These are phyloP conservation scores for Caenorhabditis sp. DNA, from an alignment of 2,888 invertebrate genomes.

Conservation along the genomic window DNA sequence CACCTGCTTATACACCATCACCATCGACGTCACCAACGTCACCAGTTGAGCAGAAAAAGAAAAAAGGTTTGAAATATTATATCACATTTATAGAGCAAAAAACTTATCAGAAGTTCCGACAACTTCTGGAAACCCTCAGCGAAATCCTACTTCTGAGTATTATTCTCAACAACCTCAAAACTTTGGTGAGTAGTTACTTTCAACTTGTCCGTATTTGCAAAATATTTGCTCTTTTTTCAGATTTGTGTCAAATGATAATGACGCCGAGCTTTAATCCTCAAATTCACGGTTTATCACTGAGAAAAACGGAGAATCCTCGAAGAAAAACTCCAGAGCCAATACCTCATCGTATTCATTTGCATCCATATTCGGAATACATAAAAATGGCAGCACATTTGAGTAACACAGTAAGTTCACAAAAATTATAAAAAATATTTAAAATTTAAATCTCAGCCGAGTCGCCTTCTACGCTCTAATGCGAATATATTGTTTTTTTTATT, in stretches of 20 bases:
- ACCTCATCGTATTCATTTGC: neutral
- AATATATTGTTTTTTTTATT: too few relatives aligned
- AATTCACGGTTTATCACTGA: neutral
- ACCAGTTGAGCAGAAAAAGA: neutral
- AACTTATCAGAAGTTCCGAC: neutral
- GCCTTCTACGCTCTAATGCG: too few relatives aligned
- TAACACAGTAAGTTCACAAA: neutral
- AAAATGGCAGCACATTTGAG: neutral
- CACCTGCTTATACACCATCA: neutral
- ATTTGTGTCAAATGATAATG: neutral
- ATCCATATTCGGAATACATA: neutral
- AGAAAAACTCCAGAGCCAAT: neutral
- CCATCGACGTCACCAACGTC: neutral
- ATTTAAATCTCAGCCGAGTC: too few relatives aligned
- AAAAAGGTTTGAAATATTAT: neutral
- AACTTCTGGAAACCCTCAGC: neutral
- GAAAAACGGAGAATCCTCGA: neutral
- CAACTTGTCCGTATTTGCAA: neutral
- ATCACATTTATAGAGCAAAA: neutral
- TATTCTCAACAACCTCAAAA: neutral
- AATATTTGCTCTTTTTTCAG: too few relatives aligned
- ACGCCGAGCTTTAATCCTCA: neutral
- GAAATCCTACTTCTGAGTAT: too few relatives aligned
- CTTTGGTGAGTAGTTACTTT: neutral
- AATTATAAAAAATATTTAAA: neutral